Evolutionary conservation across 2,797 vertebrate species (phyloP).

Genomic region (Pipistrellus pipistrellus): DNA sequence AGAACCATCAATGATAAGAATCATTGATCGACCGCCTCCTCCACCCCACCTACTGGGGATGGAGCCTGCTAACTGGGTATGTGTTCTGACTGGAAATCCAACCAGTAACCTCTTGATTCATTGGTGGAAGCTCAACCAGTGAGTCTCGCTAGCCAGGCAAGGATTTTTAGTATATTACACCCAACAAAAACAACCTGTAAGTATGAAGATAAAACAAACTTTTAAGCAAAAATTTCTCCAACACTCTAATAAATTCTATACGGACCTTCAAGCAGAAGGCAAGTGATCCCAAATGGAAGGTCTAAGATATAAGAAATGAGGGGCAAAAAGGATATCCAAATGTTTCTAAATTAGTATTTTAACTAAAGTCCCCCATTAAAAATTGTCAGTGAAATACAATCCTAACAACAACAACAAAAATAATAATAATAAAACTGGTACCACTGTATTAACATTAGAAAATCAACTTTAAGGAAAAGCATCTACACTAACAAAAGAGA

Average conservation of each 20-base stretch:
- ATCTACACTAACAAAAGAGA: neutral
- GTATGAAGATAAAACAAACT: neutral
- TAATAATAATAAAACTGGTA: neutral
- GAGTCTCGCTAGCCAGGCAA: no score
- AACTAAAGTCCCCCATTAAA: constrained; percentile 1
- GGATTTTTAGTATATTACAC: neutral
- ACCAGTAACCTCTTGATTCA: no score
- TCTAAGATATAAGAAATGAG: constrained; percentile 12
- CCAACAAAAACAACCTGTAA: constrained; percentile 12
- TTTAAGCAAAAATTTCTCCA: neutral
- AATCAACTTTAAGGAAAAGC: neutral
- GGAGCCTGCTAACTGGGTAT: no score
- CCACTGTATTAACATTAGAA: neutral
- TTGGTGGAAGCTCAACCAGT: no score
- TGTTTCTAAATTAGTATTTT: neutral
- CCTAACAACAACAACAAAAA: neutral
- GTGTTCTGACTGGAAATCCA: no score
- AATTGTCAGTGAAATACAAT: constrained; percentile 37
- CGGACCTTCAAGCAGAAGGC: neutral
- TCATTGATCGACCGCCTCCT: no score
- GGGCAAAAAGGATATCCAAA: neutral
- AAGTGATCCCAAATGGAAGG: neutral
- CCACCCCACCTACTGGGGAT: no score
- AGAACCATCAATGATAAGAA: no score
- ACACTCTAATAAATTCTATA: neutral